Evolutionary conservation across 2,888 invertebrate genomes (phyloP).

Genomic region (Drosophila pseudotakahashii): DNA sequence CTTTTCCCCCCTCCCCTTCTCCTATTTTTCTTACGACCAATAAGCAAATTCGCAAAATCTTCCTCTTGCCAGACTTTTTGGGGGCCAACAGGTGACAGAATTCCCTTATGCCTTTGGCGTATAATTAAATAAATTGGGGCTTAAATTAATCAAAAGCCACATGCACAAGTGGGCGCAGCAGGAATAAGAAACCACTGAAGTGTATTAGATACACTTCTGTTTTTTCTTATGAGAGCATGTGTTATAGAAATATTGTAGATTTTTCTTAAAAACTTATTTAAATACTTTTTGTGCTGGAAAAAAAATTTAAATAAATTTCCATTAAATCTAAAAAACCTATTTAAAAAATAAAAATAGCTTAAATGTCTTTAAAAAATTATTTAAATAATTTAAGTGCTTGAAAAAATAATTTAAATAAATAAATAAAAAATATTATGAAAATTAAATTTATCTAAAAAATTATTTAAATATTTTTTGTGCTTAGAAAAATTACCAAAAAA

Average conservation of each 20-base stretch:
- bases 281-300: neutral
- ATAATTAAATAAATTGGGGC: slow-evolving; percentile 31
- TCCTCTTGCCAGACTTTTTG: slow-evolving; percentile 12
- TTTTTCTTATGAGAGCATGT: neutral
- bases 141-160: slow-evolving; percentile 16
- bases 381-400: neutral
- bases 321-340: too few species aligned
- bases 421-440: too few species aligned
- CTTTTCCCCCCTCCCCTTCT: neutral
- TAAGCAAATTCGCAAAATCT: slow-evolving; percentile 35
- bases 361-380: too few species aligned
- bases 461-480: neutral
- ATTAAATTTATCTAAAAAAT: too few species aligned
- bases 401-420: too few species aligned
- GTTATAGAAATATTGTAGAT: too few species aligned
- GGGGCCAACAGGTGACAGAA: slow-evolving; percentile 47
- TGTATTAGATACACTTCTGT: neutral
- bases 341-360: too few species aligned
- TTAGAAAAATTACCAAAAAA: too few species aligned
- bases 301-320: too few species aligned
- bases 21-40: slow-evolving; percentile 12
- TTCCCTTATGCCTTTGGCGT: neutral
- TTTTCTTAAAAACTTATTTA: neutral
- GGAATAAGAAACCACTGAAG: neutral
- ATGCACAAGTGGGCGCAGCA: neutral